These are phyloP conservation scores for Sylvilagus bachmani DNA, from an alignment of 2,113 vertebrate genomes.

Conservation along the genomic window DNA sequence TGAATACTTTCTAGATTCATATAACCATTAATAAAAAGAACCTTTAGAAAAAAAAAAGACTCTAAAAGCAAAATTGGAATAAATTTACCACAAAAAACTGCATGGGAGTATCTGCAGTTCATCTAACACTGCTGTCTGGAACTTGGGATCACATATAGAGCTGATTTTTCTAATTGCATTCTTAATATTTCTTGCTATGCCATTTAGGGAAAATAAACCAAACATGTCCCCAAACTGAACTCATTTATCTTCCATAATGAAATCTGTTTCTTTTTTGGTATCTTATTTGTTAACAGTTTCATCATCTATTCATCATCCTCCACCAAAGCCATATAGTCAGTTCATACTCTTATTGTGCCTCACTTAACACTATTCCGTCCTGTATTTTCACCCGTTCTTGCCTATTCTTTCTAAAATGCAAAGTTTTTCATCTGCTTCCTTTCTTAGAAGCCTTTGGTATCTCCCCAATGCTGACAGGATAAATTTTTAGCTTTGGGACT, in stretches of 20 bases:
- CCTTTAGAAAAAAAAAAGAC: slow-evolving; percentile 1
- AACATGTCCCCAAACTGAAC: neutral
- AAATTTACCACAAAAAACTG: neutral
- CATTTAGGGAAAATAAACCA: neutral
- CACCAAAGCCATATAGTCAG: neutral
- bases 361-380: neutral
- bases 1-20: neutral
- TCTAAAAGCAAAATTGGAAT: neutral
- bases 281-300: neutral
- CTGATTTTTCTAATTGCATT: neutral
- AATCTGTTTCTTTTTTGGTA: neutral
- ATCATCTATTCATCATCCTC: neutral
- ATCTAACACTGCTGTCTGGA: neutral
- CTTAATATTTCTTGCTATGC: neutral
- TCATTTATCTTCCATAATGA: slow-evolving; percentile 10
- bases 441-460: neutral
- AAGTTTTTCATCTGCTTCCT: neutral
- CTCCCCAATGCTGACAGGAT: neutral
- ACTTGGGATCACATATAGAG: neutral
- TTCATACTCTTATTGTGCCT: neutral
- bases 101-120: neutral
- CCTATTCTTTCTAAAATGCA: neutral
- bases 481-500: neutral
- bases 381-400: neutral
- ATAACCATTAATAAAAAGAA: neutral